Percentiles rank a stretch among this genome's conserved stretches.
These are phyloP conservation scores for Amphilophus citrinellus DNA, from an alignment of 2,113 vertebrate species.

Conservation along the genomic window DNA sequence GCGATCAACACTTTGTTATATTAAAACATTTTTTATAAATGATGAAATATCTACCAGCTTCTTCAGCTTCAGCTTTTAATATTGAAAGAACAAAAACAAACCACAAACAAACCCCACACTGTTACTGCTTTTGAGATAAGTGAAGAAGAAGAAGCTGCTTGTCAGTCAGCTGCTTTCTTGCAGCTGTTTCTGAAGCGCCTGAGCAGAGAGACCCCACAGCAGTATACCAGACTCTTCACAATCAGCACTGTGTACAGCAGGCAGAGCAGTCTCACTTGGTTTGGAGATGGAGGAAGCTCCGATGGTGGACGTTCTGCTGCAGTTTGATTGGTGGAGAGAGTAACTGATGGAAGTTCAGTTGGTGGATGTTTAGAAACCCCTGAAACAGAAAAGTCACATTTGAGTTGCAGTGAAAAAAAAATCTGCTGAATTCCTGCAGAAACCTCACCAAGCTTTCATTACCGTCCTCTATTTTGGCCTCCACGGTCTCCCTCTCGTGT, in stretches of 20 bases:
- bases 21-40: neutral
- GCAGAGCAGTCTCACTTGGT: neutral
- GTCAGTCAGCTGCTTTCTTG: neutral
- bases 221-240: neutral
- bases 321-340: neutral
- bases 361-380: neutral
- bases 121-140: neutral
- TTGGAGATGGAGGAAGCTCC: neutral
- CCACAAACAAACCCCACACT: neutral
- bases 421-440: neutral
- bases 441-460: neutral
- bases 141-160: neutral
- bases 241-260: neutral
- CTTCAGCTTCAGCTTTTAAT: neutral
- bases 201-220: constrained; percentile 1
- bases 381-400: neutral
- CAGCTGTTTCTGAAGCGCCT: neutral
- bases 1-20: neutral
- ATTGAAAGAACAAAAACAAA: neutral
- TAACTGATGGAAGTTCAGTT: neutral
- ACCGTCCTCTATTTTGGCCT: constrained; percentile 18
- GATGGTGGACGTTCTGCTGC: fast-evolving
- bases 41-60: neutral
- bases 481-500: constrained; percentile 7
- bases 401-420: neutral